Base-by-base conservation (phyloP, 2,797 vertebrate species). In the Ambastaia sidthimunki region DNA sequence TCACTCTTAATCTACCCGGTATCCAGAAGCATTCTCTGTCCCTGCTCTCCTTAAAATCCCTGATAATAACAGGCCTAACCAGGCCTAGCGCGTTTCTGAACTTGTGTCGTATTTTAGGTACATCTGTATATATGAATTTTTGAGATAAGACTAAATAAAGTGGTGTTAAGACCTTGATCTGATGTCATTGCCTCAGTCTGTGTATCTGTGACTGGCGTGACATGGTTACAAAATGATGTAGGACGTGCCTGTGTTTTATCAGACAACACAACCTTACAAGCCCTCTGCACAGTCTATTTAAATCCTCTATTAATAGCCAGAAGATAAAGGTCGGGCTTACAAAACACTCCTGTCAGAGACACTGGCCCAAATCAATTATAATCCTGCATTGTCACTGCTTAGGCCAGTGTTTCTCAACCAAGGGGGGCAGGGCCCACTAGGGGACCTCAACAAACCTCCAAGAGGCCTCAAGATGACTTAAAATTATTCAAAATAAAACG, bases 1-100 rank as follows among this genome's bases (percentile, higher is more conserved):
- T 73, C 71, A 74, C 65, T 60, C 23, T 59, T 71, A 79, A 82
- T 79, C 76, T 78, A 44, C 13, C 3, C 23, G 47, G 52, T 25
- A 71, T 79, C 19, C 44, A 54, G 37, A 68, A 74, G 71, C 48
- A 71, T 74, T 34, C 25, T 52, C 55, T 4, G 6, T 80, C 25
- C 54, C 2, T 79, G 47, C 55, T 65, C 3, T 11, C 10, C 23
- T 62, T 74, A 52, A 63, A 63, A 66, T 82, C 77, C 7, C 25
- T 19, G 21, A 71, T 52, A 75, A 76, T 71, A 16, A 34, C 67
- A 50, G 15, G 2, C 18, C 10, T 52, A 12, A 78, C 52, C 60
- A 23, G n/a, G 19, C 44, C 23, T 50, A 12, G 10, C 7, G 23
- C 34, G 15, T 60, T 28, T 18, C 28, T 25, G 5, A 10, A 18